These are phyloP conservation scores for Rhea pennata DNA, from an alignment of 2,113 vertebrate species.

Conservation along the genomic window DNA sequence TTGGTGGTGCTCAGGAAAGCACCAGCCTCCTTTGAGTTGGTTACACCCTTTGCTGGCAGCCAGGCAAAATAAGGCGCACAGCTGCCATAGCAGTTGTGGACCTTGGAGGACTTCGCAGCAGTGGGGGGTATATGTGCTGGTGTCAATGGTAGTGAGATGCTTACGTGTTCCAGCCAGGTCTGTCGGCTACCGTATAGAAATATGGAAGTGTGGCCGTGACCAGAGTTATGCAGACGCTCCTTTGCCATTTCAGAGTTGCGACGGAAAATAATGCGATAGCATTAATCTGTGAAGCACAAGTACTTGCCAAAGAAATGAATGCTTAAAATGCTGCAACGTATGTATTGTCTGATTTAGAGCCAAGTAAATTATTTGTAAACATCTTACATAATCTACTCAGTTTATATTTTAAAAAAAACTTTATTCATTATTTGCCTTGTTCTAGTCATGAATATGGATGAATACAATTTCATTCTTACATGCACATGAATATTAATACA, in stretches of 20 bases:
- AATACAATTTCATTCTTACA: background rate
- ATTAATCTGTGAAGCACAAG: background rate
- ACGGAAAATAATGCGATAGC: background rate
- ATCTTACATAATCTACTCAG: background rate
- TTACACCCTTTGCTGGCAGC: background rate
- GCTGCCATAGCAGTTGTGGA: background rate
- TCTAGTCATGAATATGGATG: background rate
- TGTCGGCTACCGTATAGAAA: background rate
- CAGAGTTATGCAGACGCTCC: no score
- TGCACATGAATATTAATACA: background rate
- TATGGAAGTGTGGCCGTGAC: no score
- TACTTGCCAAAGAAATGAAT: background rate
- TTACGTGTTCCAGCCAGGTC: background rate
- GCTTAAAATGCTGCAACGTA: background rate
- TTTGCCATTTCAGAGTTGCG: background rate
- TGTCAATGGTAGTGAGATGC: background rate
- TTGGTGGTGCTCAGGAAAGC: background rate
- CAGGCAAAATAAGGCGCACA: no score
- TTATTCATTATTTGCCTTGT: background rate
- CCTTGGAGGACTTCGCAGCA: background rate
- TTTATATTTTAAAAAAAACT: background rate
- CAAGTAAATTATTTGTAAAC: background rate
- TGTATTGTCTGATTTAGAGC: background rate
- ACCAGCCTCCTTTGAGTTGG: background rate
- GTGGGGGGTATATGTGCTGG: background rate